Conservation (phyloP, 2,797 vertebrate species). For the Lerista edwardsae region DNA sequence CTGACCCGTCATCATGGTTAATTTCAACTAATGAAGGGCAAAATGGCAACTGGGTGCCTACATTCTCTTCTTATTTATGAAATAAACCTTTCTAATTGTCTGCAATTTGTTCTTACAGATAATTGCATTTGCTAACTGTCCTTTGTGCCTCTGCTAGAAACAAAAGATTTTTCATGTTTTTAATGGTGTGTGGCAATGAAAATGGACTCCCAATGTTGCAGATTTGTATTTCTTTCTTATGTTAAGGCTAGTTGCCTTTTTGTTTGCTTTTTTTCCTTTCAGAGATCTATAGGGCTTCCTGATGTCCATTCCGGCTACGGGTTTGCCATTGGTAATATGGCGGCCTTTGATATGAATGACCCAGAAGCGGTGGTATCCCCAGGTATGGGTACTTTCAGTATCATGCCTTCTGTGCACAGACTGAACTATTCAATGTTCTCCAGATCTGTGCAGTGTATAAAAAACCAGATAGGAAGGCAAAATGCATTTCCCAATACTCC, state of each 20-base stretch:
- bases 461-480: neutral
- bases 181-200: neutral
- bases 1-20: neutral
- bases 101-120: neutral
- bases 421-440: neutral
- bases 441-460: neutral
- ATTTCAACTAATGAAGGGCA: neutral
- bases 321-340: conserved; percentile 98
- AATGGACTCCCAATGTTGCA: neutral
- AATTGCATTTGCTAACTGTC: neutral
- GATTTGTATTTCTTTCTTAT: neutral
- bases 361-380: conserved; percentile 94
- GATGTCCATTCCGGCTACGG: conserved; percentile 99
- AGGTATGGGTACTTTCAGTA: conserved; percentile 75
- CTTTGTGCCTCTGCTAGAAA: neutral
- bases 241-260: neutral
- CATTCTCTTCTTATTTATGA: neutral
- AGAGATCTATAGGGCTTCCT: conserved; percentile 94
- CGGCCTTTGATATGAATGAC: conserved; percentile 94
- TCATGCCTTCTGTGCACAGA: neutral
- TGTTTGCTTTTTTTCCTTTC: conserved; percentile 45
- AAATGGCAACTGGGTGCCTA: neutral
- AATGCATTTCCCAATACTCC: neutral
- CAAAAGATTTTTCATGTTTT: neutral
- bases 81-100: neutral